Evolutionary conservation across 2,888 invertebrate genomes (phyloP), one percentile per base, ranked within the genome.

Genomic region (Onthophagus sagittarius): DNA sequence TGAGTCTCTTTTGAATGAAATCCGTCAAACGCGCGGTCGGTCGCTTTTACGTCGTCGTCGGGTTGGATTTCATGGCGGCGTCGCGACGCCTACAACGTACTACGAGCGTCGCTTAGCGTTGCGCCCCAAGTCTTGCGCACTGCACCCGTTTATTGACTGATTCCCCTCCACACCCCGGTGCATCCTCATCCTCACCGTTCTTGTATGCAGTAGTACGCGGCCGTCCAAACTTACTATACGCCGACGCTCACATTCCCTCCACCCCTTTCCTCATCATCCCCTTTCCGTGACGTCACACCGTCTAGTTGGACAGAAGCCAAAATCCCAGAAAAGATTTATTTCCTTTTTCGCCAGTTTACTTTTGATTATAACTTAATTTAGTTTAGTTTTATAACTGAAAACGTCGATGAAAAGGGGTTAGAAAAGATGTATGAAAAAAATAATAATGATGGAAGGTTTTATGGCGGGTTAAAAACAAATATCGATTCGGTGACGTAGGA

Each of bases 111-210:
- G 39, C 9, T 53, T 53, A 7, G 63, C 15, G 70, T 70, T 75
- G 75, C 75, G 75, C 71, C 64, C 71, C 63, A 32, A 72, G 73
- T 69, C 69, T 76, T 77, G 78, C 77, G 79, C 78, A 77, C 65
- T 78, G 76, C 78, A 77, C 72, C 23, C 74, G 75, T 72, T 77
- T 81, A 82, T 81, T 80, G 81, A 82, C 80, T 80, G 76, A 71
- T 71, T 73, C 76, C 73, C 73, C 74, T 76, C 77, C 11, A 53
- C 6, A 53, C 15, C 53, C 71, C 62, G 69, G 67, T 14, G 13
- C 31, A 62, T 69, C 31, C 23, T 62, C 33, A 15, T 14, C n/a
- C 62, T 70, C 62, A 62, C 62, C 13, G 15, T 71, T 71, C 14
- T 11, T 53, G 33, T 23, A 39, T 15, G 6, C 62, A 53, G 31